A percentile compares a stretch with the other conserved stretches of the same genome.
phyloP scores from a whole-genome alignment of 2,888 invertebrate species.

The Mesorhabditis spiculigera region DNA sequence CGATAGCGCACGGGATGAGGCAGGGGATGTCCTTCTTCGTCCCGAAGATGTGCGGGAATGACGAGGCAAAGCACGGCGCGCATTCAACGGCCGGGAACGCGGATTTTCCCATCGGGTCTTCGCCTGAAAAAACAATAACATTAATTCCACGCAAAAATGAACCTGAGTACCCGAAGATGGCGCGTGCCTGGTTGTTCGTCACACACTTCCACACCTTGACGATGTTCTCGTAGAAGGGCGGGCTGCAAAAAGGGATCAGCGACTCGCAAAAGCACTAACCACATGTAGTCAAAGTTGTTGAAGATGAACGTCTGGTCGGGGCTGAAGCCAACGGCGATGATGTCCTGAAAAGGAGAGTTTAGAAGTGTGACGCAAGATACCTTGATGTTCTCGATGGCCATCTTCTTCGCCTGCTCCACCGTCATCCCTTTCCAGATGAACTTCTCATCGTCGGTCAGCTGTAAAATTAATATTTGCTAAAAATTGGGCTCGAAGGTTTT shows the following conservation, averaged over 20 bases:
- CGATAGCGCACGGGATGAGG: slow-evolving; percentile 95
- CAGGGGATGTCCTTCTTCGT: slow-evolving; percentile 74
- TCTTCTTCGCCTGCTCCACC: slow-evolving; percentile 72
- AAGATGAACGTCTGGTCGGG: slow-evolving; percentile 92
- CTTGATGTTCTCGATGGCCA: slow-evolving; percentile 86
- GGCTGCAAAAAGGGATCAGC: slow-evolving; percentile 69
- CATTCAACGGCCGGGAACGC: slow-evolving; percentile 94
- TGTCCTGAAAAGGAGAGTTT: slow-evolving; percentile 68
- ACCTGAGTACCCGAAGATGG: slow-evolving; percentile 92
- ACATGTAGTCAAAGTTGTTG: slow-evolving; percentile 86
- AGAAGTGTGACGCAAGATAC: neutral
- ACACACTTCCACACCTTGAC: slow-evolving; percentile 86
- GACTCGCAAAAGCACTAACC: slow-evolving; percentile 73
- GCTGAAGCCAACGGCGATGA: slow-evolving; percentile 93
- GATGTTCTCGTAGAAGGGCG: slow-evolving; percentile 89
- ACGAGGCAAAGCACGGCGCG: slow-evolving; percentile 70
- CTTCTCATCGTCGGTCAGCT: slow-evolving; percentile 97
- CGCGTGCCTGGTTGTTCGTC: slow-evolving; percentile 94
- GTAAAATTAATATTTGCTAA: slow-evolving; percentile 6
- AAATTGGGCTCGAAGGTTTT: neutral
- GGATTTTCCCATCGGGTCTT: neutral
- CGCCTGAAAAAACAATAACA: neutral
- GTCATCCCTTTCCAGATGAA: slow-evolving; percentile 91
- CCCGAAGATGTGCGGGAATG: slow-evolving; percentile 60
- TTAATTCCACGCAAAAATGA: neutral